A percentile compares a stretch with the other conserved stretches of the same genome.
phyloP scores from a whole-genome alignment of 1,140 invertebrate species.

The Chymomyza costata region DNA sequence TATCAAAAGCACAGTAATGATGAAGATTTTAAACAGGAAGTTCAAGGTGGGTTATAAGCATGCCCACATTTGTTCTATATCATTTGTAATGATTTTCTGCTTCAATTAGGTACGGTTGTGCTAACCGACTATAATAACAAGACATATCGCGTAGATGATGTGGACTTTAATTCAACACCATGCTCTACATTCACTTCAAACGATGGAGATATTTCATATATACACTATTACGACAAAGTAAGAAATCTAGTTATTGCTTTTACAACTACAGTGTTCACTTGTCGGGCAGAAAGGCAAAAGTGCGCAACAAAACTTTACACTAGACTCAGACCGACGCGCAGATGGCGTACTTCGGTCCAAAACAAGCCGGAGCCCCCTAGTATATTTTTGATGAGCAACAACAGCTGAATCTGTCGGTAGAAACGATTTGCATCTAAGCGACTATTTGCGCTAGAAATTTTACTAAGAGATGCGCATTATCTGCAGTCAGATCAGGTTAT shows the following conservation, averaged over 20 bases:
- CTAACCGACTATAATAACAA: conserved; percentile 94
- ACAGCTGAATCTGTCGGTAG: no score
- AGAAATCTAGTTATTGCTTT: conserved; percentile 12
- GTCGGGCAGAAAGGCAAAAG: no score
- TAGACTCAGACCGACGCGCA: no score
- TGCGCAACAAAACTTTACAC: no score
- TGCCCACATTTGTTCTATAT: background rate
- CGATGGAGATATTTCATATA: conserved; percentile 79
- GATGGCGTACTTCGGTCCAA: no score
- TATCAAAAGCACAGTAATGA: conserved; percentile 76
- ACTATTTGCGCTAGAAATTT: no score
- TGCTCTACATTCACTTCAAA: conserved; percentile 79
- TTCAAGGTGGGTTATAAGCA: conserved; percentile 77
- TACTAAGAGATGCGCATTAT: no score
- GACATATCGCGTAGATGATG: conserved; percentile 92
- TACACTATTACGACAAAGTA: conserved; percentile 86
- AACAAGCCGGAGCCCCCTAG: no score
- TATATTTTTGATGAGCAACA: no score
- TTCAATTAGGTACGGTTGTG: conserved; percentile 77
- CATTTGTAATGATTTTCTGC: background rate
- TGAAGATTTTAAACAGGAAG: conserved; percentile 77
- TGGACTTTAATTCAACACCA: conserved; percentile 81
- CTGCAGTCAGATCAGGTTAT: no score
- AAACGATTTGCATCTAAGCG: no score
- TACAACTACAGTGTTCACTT: no score